Conservation (phyloP, 92 coral and sea anemone species). For the Desmophyllum pertusum region DNA sequence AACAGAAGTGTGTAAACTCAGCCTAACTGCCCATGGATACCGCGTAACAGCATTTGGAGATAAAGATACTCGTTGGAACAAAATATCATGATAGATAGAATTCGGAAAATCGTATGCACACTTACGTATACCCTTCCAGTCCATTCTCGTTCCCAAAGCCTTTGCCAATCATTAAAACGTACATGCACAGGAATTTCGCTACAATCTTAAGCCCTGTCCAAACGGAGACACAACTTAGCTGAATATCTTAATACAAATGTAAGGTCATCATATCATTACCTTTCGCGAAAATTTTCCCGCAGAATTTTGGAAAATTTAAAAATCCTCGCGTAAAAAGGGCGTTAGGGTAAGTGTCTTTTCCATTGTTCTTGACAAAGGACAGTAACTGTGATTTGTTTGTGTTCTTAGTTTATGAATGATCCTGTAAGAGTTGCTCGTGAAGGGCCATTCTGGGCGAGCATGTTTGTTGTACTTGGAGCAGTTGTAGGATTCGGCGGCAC, state of each 20-base stretch:
- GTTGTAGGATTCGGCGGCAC: conserved; percentile 90
- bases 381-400: background rate
- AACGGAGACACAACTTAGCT: too few species aligned
- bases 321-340: background rate
- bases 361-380: background rate
- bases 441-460: conserved; percentile 82
- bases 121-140: too few species aligned
- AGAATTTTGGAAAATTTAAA: background rate
- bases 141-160: too few species aligned
- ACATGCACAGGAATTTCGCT: too few species aligned
- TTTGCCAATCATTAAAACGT: too few species aligned
- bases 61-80: background rate
- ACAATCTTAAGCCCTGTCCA: too few species aligned
- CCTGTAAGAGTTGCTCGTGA: conserved; percentile 68
- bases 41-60: background rate
- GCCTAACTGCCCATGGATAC: background rate
- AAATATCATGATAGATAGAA: too few species aligned
- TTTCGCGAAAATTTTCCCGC: background rate
- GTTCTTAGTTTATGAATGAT: conserved; percentile 72
- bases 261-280: background rate
- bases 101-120: too few species aligned
- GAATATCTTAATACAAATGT: background rate
- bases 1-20: background rate
- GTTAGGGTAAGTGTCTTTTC: background rate
- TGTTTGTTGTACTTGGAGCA: conserved; percentile 87